Evolutionary conservation across 2,113 vertebrate species (phyloP), one percentile per base, ranked within the genome.

Genomic region (Gambusia holbrooki): DNA sequence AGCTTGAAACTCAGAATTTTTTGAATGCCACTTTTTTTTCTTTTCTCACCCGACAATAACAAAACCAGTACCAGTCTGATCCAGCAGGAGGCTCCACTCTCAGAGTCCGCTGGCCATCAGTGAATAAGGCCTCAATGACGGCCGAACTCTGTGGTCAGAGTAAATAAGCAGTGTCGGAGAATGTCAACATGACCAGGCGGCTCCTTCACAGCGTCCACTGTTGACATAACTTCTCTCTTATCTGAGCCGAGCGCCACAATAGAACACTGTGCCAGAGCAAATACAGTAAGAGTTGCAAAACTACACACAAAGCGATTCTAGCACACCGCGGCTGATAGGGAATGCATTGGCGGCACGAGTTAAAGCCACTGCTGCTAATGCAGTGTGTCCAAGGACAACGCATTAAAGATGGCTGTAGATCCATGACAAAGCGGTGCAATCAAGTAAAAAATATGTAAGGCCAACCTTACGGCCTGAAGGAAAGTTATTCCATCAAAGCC

Each of bases 141-240:
- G 64, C 82, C 88, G 70, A 81, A 89, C 87, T 86, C 79, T 89
- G 88, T 83, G 88, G 89, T 92, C 87, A 87, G 77, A 90, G 88
- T 86, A 92, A 93, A 93, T 83, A 91, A 89, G 84, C 89, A 64
- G 81, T 74, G 84, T 90, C 86, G 87, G 84, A 88, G 84, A 92
- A 87, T 92, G 92, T 93, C 91, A 91, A 90, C 88, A 91, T n/a
- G 65, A 84, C 76, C 89, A 79, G 77, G 70, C 73, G 80, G 90
- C 87, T 92, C 82, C 89, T 92, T 92, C 88, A 85, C 79, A 91
- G 90, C 83, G 66, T 77, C 81, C 87, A 64, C 30, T 93, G 92
- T 94, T 93, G 92, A 93, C 87, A 92, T 89, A 93, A 91, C 84
- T 88, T 87, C 87, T 84, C 84, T 88, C 91, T 93, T 92, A 92